phyloP scores from a whole-genome alignment of 2,797 vertebrate genomes.

The Pseudomugil tenellus region DNA sequence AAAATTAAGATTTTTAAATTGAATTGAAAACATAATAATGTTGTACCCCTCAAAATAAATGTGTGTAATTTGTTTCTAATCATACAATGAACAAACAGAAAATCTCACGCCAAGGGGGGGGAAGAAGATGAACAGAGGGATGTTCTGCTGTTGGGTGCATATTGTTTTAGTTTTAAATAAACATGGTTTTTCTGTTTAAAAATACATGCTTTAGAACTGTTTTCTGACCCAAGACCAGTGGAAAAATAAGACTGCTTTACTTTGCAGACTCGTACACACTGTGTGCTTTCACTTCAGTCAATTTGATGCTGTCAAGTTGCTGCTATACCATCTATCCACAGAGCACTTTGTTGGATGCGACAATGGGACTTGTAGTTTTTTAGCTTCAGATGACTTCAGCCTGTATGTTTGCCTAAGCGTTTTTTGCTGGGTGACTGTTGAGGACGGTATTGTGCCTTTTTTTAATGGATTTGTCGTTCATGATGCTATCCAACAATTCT shows the following conservation, averaged over 20 bases:
- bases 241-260: slow-evolving; percentile 53
- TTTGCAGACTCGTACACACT: slow-evolving; percentile 62
- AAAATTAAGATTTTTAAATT: slow-evolving; percentile 59
- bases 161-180: slow-evolving; percentile 99
- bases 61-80: slow-evolving; percentile 96
- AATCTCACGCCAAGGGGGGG: slow-evolving; percentile 59
- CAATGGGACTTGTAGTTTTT: slow-evolving; percentile 68
- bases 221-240: slow-evolving; percentile 85
- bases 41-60: slow-evolving; percentile 95
- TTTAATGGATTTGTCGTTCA: slow-evolving; percentile 71
- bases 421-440: slow-evolving; percentile 75
- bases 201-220: slow-evolving; percentile 97
- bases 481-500: slow-evolving; percentile 66
- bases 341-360: slow-evolving; percentile 73
- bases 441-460: slow-evolving; percentile 80
- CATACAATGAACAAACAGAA: slow-evolving; percentile 88
- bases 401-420: slow-evolving; percentile 64
- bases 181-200: slow-evolving; percentile 98
- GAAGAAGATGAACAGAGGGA: slow-evolving; percentile 67
- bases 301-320: slow-evolving; percentile 73
- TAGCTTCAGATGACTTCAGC: slow-evolving; percentile 68
- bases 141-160: slow-evolving; percentile 92
- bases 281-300: slow-evolving; percentile 60
- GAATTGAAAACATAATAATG: slow-evolving; percentile 86
- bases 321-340: slow-evolving; percentile 72